Conservation (phyloP, 2,888 invertebrate genomes). For the Drosophila meridiana region DNA sequence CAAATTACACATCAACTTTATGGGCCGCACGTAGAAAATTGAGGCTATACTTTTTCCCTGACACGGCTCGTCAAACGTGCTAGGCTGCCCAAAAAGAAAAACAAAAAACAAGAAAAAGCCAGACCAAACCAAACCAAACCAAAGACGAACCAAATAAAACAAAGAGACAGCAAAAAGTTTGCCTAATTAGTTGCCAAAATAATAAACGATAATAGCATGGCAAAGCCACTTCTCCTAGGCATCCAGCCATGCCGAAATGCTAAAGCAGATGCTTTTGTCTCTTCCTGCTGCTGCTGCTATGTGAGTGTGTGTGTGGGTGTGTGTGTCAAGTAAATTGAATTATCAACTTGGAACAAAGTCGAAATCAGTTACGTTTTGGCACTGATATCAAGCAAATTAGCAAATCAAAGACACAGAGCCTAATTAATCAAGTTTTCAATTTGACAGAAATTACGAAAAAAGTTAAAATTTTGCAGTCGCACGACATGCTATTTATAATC, state of each 20-base stretch:
- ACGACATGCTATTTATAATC: too few species aligned
- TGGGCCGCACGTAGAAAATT: slow-evolving; percentile 76
- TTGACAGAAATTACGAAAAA: background rate
- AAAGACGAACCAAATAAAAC: slow-evolving; percentile 31
- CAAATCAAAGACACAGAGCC: slow-evolving; percentile 12
- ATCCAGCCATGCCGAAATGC: slow-evolving; percentile 9
- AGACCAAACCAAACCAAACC: slow-evolving; percentile 27
- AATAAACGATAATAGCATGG: slow-evolving; percentile 54
- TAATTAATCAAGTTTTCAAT: slow-evolving; percentile 12
- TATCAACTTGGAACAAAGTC: slow-evolving; percentile 52
- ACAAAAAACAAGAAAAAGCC: slow-evolving; percentile 16
- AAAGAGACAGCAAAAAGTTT: slow-evolving; percentile 65
- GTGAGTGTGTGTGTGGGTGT: slow-evolving; percentile 20
- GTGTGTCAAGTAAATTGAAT: slow-evolving; percentile 59
- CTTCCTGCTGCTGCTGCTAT: background rate
- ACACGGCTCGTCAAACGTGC: slow-evolving; percentile 75
- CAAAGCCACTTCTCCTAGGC: slow-evolving; percentile 33
- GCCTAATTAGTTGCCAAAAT: slow-evolving; percentile 72
- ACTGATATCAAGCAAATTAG: slow-evolving; percentile 10
- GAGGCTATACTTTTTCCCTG: slow-evolving; percentile 51
- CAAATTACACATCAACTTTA: slow-evolving; percentile 74
- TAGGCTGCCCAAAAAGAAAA: slow-evolving; percentile 6
- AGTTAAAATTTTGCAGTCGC: too few species aligned
- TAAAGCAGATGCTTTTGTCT: slow-evolving; percentile 31
- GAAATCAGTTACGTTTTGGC: slow-evolving; percentile 14